Conservation (phyloP, 2,888 invertebrate genomes). For the Bruchidius siliquastri region DNA sequence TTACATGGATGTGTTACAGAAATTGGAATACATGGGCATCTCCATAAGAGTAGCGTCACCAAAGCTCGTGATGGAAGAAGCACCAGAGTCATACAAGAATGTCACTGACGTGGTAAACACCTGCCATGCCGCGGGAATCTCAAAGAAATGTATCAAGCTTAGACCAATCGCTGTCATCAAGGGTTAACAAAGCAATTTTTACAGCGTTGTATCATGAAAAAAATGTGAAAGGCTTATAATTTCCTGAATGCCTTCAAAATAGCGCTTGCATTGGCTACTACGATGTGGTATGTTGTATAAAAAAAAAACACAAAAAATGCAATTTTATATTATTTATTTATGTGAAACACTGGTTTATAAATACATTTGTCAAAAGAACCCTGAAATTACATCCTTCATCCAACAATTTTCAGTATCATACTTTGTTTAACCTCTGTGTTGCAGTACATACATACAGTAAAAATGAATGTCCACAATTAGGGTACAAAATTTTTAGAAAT, state of each 20-base stretch:
- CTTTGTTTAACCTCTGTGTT: not conserved
- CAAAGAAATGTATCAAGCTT: slow-evolving; percentile 93
- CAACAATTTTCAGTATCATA: not conserved
- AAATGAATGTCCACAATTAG: no score
- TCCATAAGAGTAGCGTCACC: slow-evolving; percentile 97
- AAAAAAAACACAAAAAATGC: not conserved
- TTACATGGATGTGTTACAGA: slow-evolving; percentile 83
- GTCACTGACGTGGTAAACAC: slow-evolving; percentile 99
- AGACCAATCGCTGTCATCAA: slow-evolving; percentile 98
- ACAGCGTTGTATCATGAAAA: no score
- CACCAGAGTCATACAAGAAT: slow-evolving; percentile 98
- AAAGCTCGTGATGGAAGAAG: slow-evolving; percentile 99
- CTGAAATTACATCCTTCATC: not conserved
- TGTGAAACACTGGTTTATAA: not conserved
- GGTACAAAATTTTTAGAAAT: no score
- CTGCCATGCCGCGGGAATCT: slow-evolving; percentile 95
- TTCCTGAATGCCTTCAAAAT: no score
- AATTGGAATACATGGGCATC: slow-evolving; percentile 80
- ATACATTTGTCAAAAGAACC: not conserved
- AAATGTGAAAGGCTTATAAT: no score
- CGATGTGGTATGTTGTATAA: not conserved
- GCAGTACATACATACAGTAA: not conserved
- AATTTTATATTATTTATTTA: not conserved
- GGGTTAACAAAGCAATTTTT: slow-evolving; percentile 76
- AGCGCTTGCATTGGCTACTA: no score